phyloP scores from a whole-genome alignment of 35 echinoderm and acorn worm species.

The Eucidaris tribuloides region DNA sequence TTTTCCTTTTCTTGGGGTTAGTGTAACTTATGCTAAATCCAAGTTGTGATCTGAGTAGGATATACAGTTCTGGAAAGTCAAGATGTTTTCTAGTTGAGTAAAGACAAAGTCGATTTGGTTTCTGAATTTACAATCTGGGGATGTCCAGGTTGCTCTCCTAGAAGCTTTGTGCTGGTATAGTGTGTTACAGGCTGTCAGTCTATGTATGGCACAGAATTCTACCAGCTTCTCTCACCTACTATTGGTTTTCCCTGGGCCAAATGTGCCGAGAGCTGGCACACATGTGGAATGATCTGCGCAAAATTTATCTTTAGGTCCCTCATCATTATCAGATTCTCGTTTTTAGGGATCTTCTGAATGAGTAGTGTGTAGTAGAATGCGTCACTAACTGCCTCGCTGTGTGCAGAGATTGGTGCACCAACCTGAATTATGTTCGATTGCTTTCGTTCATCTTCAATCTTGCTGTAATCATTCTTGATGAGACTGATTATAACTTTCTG shows the following conservation, averaged over 20 bases:
- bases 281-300: not conserved
- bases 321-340: not conserved
- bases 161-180: not conserved
- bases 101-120: constrained; percentile 2
- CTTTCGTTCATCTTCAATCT: no score
- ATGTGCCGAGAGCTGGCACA: not conserved
- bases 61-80: not conserved
- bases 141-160: not conserved
- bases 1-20: not conserved
- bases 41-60: constrained; percentile 11
- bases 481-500: no score
- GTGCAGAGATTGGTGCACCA: not conserved
- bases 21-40: not conserved
- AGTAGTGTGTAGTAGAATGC: not conserved
- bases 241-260: not conserved
- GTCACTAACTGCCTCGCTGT: not conserved
- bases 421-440: no score
- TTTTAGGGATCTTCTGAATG: not conserved
- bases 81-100: not conserved
- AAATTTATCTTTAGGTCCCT: not conserved
- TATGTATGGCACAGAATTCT: constrained; percentile 13
- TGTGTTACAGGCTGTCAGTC: not conserved
- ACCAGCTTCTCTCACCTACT: no score
- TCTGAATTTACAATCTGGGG: not conserved
- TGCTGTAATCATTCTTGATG: no score